Evolutionary conservation across 92 coral and sea anemone genomes (phyloP), one percentile per base, ranked within the genome.

Genomic region (Porites lobata): DNA sequence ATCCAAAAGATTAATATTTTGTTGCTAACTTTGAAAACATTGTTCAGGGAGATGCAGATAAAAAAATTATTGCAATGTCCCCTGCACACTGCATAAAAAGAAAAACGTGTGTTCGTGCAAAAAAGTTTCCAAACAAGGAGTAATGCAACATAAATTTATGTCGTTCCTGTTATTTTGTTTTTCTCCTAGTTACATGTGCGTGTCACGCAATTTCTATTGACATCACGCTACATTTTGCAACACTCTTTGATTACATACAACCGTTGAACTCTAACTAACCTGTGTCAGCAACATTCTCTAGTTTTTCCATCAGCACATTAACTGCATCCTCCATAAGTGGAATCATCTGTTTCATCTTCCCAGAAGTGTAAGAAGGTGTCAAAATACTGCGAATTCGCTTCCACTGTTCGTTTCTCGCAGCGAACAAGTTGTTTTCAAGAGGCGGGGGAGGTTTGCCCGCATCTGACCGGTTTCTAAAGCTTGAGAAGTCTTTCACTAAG

Each of bases 401-500:
- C 95, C 95, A 92, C 81, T 67, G 81, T 68, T 90, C 93, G 24
- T 90, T 86, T 59, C 70, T 90, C 19, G 84, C 75, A 15, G 88
- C 50, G 19, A 82, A 52, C 18, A 92, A 65, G 9, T 88, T 87
- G 50, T 69, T 81, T 26, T 71, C 20, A 1, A 92, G 78, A 11
- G 88, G 78, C 10, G 68, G 73, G 6, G 38, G 64, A 1, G 89
- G 80, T 7, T 58, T 73, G 6, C 24, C 57, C 54, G 22, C 12
- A 17, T 66, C 43, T 53, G 76, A 75, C 8, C 96, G 96, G 65
- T 94, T 94, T 50, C 84, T 89, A 78, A 94, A 94, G 79, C 72
- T 88, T 19, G 92, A 43, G 56, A 94, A 94, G 50, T 94, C 96
- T 76, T 91, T 94, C n/a, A 94, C 96, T 72, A 91, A 69, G 52